Evolutionary conservation across 2,113 vertebrate genomes (phyloP).

Genomic region (Rhadina sibilatrix): DNA sequence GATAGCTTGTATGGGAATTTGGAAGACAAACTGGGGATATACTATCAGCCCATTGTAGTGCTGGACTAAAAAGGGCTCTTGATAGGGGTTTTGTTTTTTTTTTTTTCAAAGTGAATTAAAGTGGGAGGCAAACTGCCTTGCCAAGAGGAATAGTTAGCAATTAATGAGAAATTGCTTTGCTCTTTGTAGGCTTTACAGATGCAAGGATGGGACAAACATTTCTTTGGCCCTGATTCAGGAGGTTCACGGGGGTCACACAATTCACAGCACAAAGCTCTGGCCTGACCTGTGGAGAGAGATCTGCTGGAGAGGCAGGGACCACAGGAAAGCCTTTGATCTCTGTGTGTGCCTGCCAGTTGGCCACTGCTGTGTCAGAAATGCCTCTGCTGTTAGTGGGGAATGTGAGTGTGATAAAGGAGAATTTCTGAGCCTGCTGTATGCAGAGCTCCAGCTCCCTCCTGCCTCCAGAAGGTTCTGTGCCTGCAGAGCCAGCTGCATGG

Average conservation of each 20-base stretch:
- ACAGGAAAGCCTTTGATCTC: conserved; percentile 39
- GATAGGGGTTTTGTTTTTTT: neutral
- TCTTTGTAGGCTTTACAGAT: conserved; percentile 40
- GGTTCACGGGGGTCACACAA: conserved; percentile 16
- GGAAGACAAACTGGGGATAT: neutral
- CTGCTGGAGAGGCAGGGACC: neutral
- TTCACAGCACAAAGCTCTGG: conserved; percentile 22
- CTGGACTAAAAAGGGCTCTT: conserved; percentile 4
- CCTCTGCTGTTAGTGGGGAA: neutral
- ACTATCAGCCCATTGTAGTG: neutral
- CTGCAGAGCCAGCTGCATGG: neutral
- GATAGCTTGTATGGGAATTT: neutral
- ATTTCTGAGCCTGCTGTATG: neutral
- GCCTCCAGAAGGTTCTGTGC: neutral
- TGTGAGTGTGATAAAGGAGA: neutral
- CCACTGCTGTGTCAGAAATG: conserved; percentile 26
- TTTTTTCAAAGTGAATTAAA: neutral
- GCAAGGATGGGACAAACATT: conserved; percentile 11
- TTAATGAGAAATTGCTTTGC: conserved; percentile 36
- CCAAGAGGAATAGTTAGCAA: conserved; percentile 32
- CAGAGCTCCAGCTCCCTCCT: neutral
- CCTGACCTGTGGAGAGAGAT: neutral
- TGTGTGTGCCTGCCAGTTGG: neutral
- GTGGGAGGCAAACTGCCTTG: conserved; percentile 18
- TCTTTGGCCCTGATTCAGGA: conserved; percentile 22